Base-by-base conservation (phyloP, 2,888 invertebrate genomes). In the Amphipyra tragopoginis region DNA sequence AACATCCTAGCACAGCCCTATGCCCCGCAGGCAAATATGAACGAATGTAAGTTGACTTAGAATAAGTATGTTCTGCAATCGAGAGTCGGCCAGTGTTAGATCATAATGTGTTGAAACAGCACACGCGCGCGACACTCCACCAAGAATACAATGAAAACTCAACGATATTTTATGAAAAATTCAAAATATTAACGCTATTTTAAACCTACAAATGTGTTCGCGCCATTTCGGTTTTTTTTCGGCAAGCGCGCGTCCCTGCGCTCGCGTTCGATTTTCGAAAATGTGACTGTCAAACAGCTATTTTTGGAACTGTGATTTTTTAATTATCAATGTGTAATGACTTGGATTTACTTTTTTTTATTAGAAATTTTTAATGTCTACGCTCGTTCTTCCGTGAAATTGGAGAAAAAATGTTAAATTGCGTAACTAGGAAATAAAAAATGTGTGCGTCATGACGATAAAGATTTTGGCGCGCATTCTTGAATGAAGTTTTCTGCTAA, bases 41-140 rank as follows among this genome's bases (percentile, higher is more conserved):
- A 94, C 94, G 94, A 94, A 94, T 94, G 94, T 94, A 92, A 94
- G 94, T 94, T 94, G 94, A 94, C 93, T 94, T 94, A 94, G 94
- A 94, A 94, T 94, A 94, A 93, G 94, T 94, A 91, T 94, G 94
- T 94, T 93, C 94, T 92, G 93, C 94, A 93, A 94, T 93, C 93
- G 93, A 91, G 91, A 90, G 87, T 88, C 90, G 85, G 93, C 90
- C 94, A 94, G 94, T 94, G 94, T 94, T 94, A 94, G 94, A 93
- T 94, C 94, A 94, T 94, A 93, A 93, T 93, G 94, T 94, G 94
- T 91, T 91, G 93, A 93, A 94, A 94, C 91, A 86, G 90, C 94
- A 90, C 93, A 93, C 89, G 94, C 93, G 93, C 92, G 90, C 88
- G 86, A 87, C 89, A 87, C 86, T 84, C 85, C 79, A 78, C 71